Conservation (phyloP, 2,888 invertebrate genomes). For the Papilio protenor region DNA sequence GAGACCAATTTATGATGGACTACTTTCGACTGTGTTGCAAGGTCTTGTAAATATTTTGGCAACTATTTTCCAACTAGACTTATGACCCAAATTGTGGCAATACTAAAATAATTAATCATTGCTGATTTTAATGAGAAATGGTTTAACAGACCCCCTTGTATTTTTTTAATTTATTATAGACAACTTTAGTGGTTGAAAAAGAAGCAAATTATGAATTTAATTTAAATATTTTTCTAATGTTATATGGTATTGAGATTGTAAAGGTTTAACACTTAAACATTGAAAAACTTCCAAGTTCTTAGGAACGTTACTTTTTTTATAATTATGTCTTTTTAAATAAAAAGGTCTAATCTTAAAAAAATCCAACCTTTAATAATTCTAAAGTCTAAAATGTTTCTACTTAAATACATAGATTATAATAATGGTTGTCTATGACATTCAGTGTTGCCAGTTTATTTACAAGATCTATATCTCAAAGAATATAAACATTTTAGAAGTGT, state of each 20-base stretch:
- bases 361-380: background rate
- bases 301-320: background rate
- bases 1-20: background rate
- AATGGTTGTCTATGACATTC: conserved; percentile 8
- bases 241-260: background rate
- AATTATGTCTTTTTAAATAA: conserved; percentile 10
- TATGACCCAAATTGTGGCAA: background rate
- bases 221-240: background rate
- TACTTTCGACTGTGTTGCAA: background rate
- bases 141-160: background rate
- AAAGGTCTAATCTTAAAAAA: conserved; percentile 4
- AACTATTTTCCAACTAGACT: background rate
- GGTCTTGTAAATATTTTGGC: conserved; percentile 9
- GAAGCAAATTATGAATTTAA: background rate
- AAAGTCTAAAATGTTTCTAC: background rate
- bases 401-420: background rate
- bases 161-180: background rate
- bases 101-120: background rate
- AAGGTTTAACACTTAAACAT: background rate
- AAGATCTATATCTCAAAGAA: background rate
- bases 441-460: conserved; percentile 8
- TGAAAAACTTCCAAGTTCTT: background rate
- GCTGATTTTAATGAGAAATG: background rate
- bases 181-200: background rate
- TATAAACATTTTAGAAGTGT: conserved; percentile 9